Evolutionary conservation across 92 coral and sea anemone genomes (phyloP), one percentile per base, ranked within the genome.

Genomic region (Pocillopora meandrina): DNA sequence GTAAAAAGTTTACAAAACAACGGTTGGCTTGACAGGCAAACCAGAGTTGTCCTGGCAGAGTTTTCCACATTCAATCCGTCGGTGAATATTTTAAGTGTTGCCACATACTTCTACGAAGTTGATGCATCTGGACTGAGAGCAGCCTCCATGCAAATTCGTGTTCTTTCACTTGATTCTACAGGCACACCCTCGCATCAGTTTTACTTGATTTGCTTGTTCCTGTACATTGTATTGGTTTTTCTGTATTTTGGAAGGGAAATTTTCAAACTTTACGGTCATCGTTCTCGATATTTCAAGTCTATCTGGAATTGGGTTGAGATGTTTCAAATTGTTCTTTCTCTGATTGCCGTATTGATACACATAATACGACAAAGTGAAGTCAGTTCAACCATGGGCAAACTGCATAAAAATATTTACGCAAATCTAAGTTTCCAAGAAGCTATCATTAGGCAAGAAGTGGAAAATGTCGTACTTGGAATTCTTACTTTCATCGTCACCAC

Each of bases 271-370:
- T 87, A 75, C 81, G 72, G 71, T 52, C 81, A 74, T 68, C 72
- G 84, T 19, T 21, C 56, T 20, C 72, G 78, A 13, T 90, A 86
- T 77, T 92, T 92, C 66, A 87, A 65, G 20, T 55, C 60, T 18
- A 13, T 87, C 2, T 92, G 95, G 95, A 92, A 92, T 42, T 92
- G 92, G 93, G 31, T 92, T 26, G 95, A 92, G 66, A 78, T 92
- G 23, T 36, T 92, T 2, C 95, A 92, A 73, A 82, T 87, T 19
- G 33, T 80, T n/a, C 55, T 89, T 6, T 88, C 93, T 12, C 16
- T 74, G 11, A 23, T 71, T 0, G 93, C 92, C 61, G 88, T 92
- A 14, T 77, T 77, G 61, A 76, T 84, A 56, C 73, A 92, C 74
- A 70, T 92, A 56, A 23, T 87, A 2, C 88, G 88, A 69, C 34